Base-by-base conservation (phyloP, 2,113 vertebrate species). In the Procavia capensis region DNA sequence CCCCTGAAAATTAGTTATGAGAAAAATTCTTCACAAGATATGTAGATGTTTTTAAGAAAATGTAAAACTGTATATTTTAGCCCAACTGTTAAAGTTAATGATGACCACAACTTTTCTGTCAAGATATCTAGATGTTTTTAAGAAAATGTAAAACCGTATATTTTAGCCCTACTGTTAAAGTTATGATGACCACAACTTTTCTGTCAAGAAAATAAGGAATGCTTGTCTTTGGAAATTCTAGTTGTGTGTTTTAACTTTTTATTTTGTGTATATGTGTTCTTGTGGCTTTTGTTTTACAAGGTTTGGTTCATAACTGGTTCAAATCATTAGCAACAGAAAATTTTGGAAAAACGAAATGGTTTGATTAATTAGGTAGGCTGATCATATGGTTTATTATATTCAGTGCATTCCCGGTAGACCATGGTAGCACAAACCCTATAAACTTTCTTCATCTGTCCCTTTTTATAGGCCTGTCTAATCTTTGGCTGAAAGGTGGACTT, bases 1-100 rank as follows among this genome's bases (percentile, higher is more conserved):
- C 57, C 7, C 34, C 47, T 78, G 31, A 79, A 76, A 94, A 88
- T 94, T 88, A 82, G 63, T 61, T 13, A 59, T 85, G 36, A 93
- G 19, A 5, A 50, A 81, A 29, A 85, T 11, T 80, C 31, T 14
- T 90, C 25, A 82, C 57, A 45, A 74, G 43, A 57, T 76, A 39
- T 10, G 16, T 24, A 47, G n/a, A 29, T 79, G 16, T 45, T 75
- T 81, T 82, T 75, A 25, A 90, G 47, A 87, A 75, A 76, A 90
- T 68, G 54, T 54, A 91, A 68, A 75, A 39, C 17, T n/a, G 3
- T 41, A 3, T 31, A 59, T 92, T 88, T 92, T 83, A 59, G 47
- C 19, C 61, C 5, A 57, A 24, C 22, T 87, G 29, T 87, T 87
- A 54, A 54, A 91, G 31, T 3, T 90, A 81, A 36, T 81, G 5